phyloP scores from a whole-genome alignment of 2,888 invertebrate genomes.

The Schizaphis graminum region DNA sequence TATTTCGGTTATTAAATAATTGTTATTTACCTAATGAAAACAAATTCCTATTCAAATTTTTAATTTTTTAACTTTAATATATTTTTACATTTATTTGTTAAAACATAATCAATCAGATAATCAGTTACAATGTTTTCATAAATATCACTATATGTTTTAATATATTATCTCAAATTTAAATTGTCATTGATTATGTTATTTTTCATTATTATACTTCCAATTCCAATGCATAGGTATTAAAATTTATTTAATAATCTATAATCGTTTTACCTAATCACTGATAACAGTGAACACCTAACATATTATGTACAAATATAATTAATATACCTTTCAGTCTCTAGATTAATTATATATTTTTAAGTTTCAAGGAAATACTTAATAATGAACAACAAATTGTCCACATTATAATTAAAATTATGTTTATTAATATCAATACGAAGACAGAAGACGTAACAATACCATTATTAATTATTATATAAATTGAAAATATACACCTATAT shows the following conservation, averaged over 20 bases:
- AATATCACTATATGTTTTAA: background rate
- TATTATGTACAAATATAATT: background rate
- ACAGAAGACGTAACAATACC: background rate
- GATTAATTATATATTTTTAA: background rate
- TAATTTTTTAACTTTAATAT: background rate
- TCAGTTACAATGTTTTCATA: background rate
- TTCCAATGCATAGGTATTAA: background rate
- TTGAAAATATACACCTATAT: background rate
- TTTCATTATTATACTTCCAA: background rate
- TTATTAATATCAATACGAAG: background rate
- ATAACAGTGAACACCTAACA: background rate
- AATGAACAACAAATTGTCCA: background rate
- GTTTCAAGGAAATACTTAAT: background rate
- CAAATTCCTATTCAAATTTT: background rate
- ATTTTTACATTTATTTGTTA: background rate
- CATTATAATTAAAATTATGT: background rate
- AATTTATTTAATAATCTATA: background rate
- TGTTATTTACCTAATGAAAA: background rate
- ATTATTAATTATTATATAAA: background rate
- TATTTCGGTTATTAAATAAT: background rate
- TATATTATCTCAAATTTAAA: background rate
- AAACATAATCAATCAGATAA: background rate
- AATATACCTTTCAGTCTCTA: background rate
- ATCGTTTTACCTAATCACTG: background rate
- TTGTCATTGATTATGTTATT: background rate